These are phyloP conservation scores for Iphiclides podalirius DNA, from an alignment of 2,888 invertebrate species.

Conservation along the genomic window DNA sequence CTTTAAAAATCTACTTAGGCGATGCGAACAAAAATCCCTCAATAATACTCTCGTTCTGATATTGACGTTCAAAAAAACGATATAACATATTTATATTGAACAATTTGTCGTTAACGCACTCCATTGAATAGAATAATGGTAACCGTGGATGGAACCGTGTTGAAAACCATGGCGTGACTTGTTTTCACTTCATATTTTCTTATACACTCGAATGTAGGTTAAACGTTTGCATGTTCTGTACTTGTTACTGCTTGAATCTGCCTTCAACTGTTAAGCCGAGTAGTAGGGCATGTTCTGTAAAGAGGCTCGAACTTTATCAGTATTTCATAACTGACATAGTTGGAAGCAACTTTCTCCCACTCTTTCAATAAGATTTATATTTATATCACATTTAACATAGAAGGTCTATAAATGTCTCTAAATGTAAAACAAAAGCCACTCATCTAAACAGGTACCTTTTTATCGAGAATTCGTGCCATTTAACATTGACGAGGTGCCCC, in stretches of 20 bases:
- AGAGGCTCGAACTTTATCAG: background rate
- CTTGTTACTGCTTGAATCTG: constrained; percentile 27
- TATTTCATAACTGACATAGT: background rate
- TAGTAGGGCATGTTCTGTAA: constrained; percentile 8
- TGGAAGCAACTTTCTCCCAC: too few species aligned
- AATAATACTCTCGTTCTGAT: background rate
- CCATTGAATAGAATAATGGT: too few species aligned
- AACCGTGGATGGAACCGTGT: background rate
- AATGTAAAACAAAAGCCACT: too few species aligned
- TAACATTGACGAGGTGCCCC: background rate
- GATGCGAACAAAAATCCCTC: background rate
- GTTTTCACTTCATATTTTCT: constrained; percentile 27
- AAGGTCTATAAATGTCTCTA: too few species aligned
- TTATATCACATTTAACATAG: too few species aligned
- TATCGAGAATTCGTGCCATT: background rate
- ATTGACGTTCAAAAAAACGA: too few species aligned
- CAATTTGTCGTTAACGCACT: too few species aligned
- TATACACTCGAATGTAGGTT: constrained; percentile 32
- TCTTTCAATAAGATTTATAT: too few species aligned
- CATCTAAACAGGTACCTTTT: too few species aligned
- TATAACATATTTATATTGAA: too few species aligned
- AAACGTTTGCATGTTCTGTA: constrained; percentile 38
- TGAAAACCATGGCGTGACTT: constrained; percentile 15
- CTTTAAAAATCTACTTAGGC: background rate
- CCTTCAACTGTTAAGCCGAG: constrained; percentile 25